Evolutionary conservation across 2,113 vertebrate genomes (phyloP), one percentile per base, ranked within the genome.

Genomic region (Mirounga angustirostris): DNA sequence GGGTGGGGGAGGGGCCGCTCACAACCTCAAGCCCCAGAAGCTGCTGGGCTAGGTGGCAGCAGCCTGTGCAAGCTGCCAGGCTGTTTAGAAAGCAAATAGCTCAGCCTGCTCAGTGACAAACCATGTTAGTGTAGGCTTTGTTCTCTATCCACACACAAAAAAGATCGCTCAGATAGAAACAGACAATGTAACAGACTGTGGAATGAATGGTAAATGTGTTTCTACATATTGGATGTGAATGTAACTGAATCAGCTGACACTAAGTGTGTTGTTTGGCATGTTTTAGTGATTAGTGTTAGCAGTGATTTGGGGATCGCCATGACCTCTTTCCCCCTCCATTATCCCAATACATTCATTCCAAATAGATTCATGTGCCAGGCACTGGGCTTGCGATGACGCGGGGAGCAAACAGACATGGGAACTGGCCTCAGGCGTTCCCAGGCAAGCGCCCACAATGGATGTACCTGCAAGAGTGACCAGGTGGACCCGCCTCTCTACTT

Each of bases 61-160:
- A 54, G 78, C 84, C 69, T 24, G 3, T 6, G 19, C 7, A 9
- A 76, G 90, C 87, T 97, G 90, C 52, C 63, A 56, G 90, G 43
- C 87, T 88, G 52, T 95, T 97, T 80, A 91, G 94, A 82, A 76
- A 94, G 91, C 95, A 71, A 63, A 94, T 80, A 89, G 92, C 78
- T 97, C 90, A 56, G 26, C 82, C 96, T 95, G 94, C 80, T 95
- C 52, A 5, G 74, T 96, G 96, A 95, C 98, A 98, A 79, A 36
- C 46, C 18, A 0, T 14, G 92, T 96, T 97, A 87, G 74, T 21
- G 33, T n/a, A 81, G 88, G 92, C 97, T 97, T 97, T 97, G 97
- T 97, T 97, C 96, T 97, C 94, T 46, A 52, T 52, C 93, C 95
- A 89, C 95, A 83, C 18, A 65, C 8, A 78, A 67, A 87, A 82